These are phyloP conservation scores for Siniperca obscura DNA, from an alignment of 2,797 vertebrate species.

Conservation along the genomic window DNA sequence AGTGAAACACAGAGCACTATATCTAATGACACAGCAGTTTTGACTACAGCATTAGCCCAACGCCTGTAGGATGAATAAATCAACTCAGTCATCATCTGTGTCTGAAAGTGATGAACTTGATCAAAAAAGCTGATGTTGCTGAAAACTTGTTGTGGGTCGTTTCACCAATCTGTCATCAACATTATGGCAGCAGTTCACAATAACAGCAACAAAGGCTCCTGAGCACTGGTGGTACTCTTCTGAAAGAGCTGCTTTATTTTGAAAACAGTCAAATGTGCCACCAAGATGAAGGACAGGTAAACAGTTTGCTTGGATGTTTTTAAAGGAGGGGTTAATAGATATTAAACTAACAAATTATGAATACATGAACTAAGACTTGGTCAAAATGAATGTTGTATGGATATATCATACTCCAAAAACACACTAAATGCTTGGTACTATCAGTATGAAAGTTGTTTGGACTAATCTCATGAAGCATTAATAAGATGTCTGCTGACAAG, in stretches of 20 bases:
- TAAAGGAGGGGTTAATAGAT: neutral
- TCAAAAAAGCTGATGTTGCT: constrained; percentile 57
- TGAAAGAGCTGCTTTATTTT: neutral
- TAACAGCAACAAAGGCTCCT: constrained; percentile 23
- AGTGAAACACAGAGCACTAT: constrained; percentile 24
- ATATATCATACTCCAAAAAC: neutral
- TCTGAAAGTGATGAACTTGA: constrained; percentile 52
- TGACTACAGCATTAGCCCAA: constrained; percentile 34
- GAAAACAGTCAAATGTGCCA: neutral
- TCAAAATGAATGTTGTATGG: neutral
- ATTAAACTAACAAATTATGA: neutral
- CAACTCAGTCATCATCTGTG: constrained; percentile 48
- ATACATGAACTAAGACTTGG: neutral
- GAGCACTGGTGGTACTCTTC: neutral
- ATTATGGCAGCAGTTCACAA: constrained; percentile 31
- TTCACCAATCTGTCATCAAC: constrained; percentile 35
- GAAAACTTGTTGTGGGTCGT: constrained; percentile 46
- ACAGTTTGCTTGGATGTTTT: neutral
- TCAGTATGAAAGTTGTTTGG: neutral
- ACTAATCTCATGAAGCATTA: constrained; percentile 12
- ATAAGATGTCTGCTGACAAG: constrained; percentile 36
- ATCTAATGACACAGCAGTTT: constrained; percentile 46
- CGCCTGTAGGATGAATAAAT: constrained; percentile 55
- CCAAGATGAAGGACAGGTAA: neutral
- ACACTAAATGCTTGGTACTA: neutral